Base-by-base conservation (phyloP, 35 echinoderm and acorn worm genomes). In the Diadema setosum region DNA sequence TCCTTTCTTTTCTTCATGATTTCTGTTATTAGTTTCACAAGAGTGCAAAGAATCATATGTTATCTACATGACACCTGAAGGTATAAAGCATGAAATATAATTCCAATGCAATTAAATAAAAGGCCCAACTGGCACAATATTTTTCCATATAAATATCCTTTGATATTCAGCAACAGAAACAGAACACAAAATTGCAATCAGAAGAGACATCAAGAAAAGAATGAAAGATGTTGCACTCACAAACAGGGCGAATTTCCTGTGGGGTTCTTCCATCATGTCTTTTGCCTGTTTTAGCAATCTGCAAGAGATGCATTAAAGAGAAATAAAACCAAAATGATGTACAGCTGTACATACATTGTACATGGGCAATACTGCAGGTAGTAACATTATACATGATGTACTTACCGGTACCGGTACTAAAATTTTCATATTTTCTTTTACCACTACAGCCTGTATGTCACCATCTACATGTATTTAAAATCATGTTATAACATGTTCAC, bases 221-320 rank as follows among this genome's bases (percentile, higher is more conserved):
- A 40, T 42, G 29, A 9, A 52, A 11, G 48, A 11, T n/a, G 48
- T 52, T 40, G 2, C 46, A 87, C 87, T 90, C 45, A 90, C 87
- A 90, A 16, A 90, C 49, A 82, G 87, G 87, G 60, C 87, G 25
- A 16, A 90, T 90, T 59, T 90, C 87, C 20, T 59, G 29, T 29
- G 59, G 57, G 14, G 34, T 44, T 42, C 87, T 90, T 42, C 76
- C 76, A 63, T 90, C 87, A 30, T 59, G 26, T 63, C 87, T 82
- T 17, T 90, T 82, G 18, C 87, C 87, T 49, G 82, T 42, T 56
- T 81, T 35, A 39, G 36, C 21, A 65, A 90, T 24, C 87, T 90
- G 76, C 2, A n/a, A n/a, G n/a, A n/a, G n/a, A 32, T 82, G 87
- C 2, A 29, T 37, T n/a, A 18, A 40, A 88, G 9, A 81, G 29